Evolutionary conservation across 2,113 vertebrate genomes (phyloP), one percentile per base, ranked within the genome.

Genomic region (Hippopotamus amphibius): DNA sequence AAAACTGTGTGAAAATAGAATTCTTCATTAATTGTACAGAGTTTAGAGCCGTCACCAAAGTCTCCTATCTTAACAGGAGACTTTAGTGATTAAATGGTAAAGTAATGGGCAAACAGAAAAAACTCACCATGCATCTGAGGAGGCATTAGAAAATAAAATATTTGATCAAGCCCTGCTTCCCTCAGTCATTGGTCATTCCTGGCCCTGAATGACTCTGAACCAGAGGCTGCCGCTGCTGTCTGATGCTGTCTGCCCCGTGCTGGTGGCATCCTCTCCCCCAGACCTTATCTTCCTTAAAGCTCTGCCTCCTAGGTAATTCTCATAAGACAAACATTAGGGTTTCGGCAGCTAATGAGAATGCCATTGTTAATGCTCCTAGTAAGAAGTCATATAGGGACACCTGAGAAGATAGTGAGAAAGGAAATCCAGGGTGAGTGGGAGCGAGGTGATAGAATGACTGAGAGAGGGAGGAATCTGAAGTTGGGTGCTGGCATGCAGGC

Each of bases 1-100:
- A 90, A 88, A 91, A 48, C 33, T 28, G 10, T 50, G 10, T 74
- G 19, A 89, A 83, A 57, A 66, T 22, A 93, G 53, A 93, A 50
- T 94, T 88, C 13, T 83, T 88, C 61, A 22, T 90, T 94, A 90
- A 85, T 22, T 93, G 11, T 48, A 37, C 33, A 89, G 63, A 57
- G 6, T 33, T 77, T 77, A 93, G 79, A 90, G 43, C 8, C 85
- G 33, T 83, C 43, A 86, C 26, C 76, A 41, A 68, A 87, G 50
- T 90, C 68, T 80, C 10, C 33, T 80, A 65, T 93, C 61, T 46
- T 72, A 13, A 88, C 19, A 85, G 68, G 37, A 37, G 37, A 37
- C 37, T 37, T 37, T 37, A 37, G 37, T 37, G 37, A 37, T 90
- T 89, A 93, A 93, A 84, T 88, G 66, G 37, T 79, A 84, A 95